Conservation (phyloP, 2,113 vertebrate genomes). For the Emydura subglobosa region DNA sequence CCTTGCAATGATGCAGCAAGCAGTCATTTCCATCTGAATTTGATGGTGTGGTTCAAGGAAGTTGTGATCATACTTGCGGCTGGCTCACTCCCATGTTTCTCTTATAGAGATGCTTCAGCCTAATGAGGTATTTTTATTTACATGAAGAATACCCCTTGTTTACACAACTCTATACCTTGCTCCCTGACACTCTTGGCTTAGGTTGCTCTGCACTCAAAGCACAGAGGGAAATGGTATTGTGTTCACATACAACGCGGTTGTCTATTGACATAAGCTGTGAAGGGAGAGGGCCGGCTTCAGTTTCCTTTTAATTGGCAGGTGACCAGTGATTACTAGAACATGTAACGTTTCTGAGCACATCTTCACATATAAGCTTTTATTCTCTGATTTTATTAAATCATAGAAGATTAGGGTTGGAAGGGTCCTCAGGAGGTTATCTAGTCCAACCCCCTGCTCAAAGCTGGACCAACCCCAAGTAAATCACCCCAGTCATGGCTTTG, state of each 20-base stretch:
- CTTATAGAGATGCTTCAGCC: not conserved
- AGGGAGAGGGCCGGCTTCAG: not conserved
- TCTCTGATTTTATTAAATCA: not conserved
- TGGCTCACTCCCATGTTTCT: not conserved
- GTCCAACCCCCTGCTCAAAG: no score
- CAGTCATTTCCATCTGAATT: not conserved
- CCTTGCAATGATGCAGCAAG: not conserved
- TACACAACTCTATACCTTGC: not conserved
- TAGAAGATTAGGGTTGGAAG: no score
- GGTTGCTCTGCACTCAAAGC: not conserved
- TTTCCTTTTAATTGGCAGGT: not conserved
- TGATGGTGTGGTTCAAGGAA: rapidly evolving
- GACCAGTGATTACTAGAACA: rapidly evolving
- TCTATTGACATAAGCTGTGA: not conserved
- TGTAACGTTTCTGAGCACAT: not conserved
- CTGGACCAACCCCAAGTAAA: no score
- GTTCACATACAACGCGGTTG: not conserved
- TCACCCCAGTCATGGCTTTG: no score
- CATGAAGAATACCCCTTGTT: no score
- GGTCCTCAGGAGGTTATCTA: no score
- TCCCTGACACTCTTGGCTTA: not conserved
- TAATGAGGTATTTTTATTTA: not conserved
- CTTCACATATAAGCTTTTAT: not conserved
- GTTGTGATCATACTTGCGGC: not conserved
- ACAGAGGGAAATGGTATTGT: not conserved